Evolutionary conservation across 2,888 invertebrate species (phyloP), one percentile per base, ranked within the genome.

Genomic region (Nemotelus pantherinus): DNA sequence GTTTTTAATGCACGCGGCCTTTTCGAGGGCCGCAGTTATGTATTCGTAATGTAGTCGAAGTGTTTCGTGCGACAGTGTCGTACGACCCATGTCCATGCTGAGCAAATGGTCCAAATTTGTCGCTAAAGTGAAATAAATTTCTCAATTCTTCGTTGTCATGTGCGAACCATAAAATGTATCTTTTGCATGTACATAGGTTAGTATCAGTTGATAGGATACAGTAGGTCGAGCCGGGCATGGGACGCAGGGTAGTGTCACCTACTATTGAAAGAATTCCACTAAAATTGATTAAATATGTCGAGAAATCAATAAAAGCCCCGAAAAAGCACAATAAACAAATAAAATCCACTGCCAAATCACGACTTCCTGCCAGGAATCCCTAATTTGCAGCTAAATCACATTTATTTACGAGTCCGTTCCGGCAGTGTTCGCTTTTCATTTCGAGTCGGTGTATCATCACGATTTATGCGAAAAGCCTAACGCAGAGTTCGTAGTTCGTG

Each of bases 71-170:
- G 45, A 3, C 6, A 3, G 65, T 63, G 41, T 7, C 43, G 63
- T 63, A 25, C 25, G 25, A 25, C 50, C 50, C 65, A 63, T 44
- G 65, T 65, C 65, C 65, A 45, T 65, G 65, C 41, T 2, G 63
- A 9, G 47, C 47, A 67, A 67, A 67, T 5, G 65, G 45, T 67
- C 68, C 48, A 41, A 68, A 68, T 68, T 68, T 68, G 68, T 68
- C 68, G 68, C 68, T 53, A 10, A 68, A 68, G 68, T 53, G 68
- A 68, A 68, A 68, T 68, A 68, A 68, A 68, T 68, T 68, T 68
- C 6, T 53, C 68, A 68, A 68, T 53, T 68, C 53, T 68, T 68
- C 39, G 68, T 53, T 68, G 68, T 68, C 68, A 68, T 68, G 68
- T 68, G 53, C 68, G 68, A 68, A 68, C 6, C 68, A 68, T 68